A percentile compares a stretch with the other conserved stretches of the same genome.
phyloP scores from a whole-genome alignment of 2,113 vertebrate genomes.

The Oncorhynchus gorbuscha region DNA sequence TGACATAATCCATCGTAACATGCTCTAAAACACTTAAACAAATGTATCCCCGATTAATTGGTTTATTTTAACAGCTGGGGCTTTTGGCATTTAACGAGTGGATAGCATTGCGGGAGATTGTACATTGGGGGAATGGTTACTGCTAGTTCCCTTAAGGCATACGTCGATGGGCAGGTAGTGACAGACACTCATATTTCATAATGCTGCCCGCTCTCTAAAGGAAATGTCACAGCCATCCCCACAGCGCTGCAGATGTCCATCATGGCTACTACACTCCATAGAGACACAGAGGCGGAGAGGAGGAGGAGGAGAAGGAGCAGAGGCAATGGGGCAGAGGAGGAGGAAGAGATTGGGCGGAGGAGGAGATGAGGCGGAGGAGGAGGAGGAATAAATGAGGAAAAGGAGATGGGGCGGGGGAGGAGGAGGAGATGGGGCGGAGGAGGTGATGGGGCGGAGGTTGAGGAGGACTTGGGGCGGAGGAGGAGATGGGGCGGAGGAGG shows the following conservation, averaged over 20 bases:
- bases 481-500: too few species aligned
- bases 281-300: too few species aligned
- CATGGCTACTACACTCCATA: too few species aligned
- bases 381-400: too few species aligned
- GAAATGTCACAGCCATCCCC: not conserved
- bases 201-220: not conserved
- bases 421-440: too few species aligned
- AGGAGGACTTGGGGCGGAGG: too few species aligned
- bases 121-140: not conserved
- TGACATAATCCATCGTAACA: constrained; percentile 9
- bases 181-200: constrained; percentile 5
- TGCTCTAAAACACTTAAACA: constrained; percentile 1
- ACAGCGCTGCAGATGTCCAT: not conserved
- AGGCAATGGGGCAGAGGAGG: too few species aligned
- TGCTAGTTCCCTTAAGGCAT: not conserved
- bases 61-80: constrained; percentile 12
- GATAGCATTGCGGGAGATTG: not conserved
- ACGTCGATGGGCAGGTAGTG: not conserved
- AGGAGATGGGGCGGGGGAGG: too few species aligned
- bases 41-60: constrained; percentile 17
- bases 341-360: too few species aligned
- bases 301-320: too few species aligned
- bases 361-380: too few species aligned
- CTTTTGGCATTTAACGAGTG: not conserved
- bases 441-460: too few species aligned